Evolutionary conservation across 2,797 vertebrate species (phyloP), one percentile per base, ranked within the genome.

Genomic region (Alauda arvensis): DNA sequence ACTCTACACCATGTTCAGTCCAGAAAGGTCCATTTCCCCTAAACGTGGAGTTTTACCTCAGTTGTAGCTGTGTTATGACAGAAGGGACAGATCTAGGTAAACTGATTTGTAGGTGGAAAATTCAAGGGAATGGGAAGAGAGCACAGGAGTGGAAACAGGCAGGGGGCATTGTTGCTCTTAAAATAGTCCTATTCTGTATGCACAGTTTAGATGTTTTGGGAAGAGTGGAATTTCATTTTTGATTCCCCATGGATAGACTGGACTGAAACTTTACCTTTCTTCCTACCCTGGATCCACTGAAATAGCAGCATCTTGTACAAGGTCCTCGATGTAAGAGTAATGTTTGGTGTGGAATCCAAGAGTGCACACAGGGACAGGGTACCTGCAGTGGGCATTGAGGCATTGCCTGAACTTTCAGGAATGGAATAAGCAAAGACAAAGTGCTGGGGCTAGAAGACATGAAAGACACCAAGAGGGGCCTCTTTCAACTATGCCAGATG

Each of bases 111-210:
- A 40, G 37, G 25, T 3, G 5, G 56, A 65, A 91, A 34, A 70
- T 67, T 77, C 42, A 57, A 91, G 78, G 40, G 42, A 82, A 43
- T 45, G n/a, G 45, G 43, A 83, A 67, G 49, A 43, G 31, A 76
- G 18, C 0, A 0, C 72, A 62, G 72, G 60, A 70, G 71, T 77
- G 57, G 61, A 90, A 83, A 87, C 91, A 95, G 93, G 79, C 88
- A 93, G 93, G 93, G 92, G 91, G 90, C 93, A 92, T 90, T 87
- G 91, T 95, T 94, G 93, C 90, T 92, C 92, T 87, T 93, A 81
- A 92, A 94, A 94, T 94, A 65, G 15, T 74, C 67, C 61, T 40
- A 19, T n/a, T n/a, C 33, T n/a, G 11, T 34, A 15, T 28, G 18
- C 16, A 14, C 60, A 52, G 51, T 62, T 77, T 48, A 28, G 77